These are phyloP conservation scores for Cyprinodon tularosa DNA, from an alignment of 2,113 vertebrate species.

Conservation along the genomic window DNA sequence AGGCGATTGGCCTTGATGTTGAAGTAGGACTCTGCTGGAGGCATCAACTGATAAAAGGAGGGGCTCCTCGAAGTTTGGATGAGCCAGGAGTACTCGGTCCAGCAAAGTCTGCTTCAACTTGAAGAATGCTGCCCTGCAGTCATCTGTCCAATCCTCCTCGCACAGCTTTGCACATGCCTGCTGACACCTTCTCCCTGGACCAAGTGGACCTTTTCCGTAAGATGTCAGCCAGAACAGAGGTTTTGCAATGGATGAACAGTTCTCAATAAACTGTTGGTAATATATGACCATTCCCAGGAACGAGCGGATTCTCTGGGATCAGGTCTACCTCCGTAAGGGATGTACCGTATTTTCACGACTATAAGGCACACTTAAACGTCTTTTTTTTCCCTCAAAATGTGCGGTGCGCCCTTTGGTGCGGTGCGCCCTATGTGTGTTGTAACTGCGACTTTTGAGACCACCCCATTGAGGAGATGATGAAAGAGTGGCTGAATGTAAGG, in stretches of 20 bases:
- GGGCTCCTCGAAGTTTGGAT: not conserved
- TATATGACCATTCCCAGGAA: not conserved
- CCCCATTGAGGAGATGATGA: too few relatives aligned
- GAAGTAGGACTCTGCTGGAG: not conserved
- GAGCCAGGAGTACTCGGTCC: not conserved
- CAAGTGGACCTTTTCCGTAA: not conserved
- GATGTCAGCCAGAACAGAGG: not conserved
- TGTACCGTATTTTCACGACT: too few relatives aligned
- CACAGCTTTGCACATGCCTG: too few relatives aligned
- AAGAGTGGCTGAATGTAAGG: too few relatives aligned
- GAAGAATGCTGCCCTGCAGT: not conserved
- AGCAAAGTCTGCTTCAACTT: not conserved
- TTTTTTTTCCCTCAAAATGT: too few relatives aligned
- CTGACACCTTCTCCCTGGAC: not conserved
- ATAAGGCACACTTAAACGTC: too few relatives aligned
- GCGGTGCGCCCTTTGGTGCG: too few relatives aligned
- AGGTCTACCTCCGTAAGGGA: not conserved
- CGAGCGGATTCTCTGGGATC: not conserved
- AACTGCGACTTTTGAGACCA: too few relatives aligned
- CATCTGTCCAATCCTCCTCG: not conserved
- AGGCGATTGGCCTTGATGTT: too few relatives aligned
- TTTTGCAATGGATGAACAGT: not conserved
- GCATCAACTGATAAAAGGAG: conserved; percentile 1
- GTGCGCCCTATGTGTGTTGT: too few relatives aligned
- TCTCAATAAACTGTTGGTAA: not conserved